phyloP scores from a whole-genome alignment of 2,888 invertebrate species.

The Eumacrocentrus americanus region DNA sequence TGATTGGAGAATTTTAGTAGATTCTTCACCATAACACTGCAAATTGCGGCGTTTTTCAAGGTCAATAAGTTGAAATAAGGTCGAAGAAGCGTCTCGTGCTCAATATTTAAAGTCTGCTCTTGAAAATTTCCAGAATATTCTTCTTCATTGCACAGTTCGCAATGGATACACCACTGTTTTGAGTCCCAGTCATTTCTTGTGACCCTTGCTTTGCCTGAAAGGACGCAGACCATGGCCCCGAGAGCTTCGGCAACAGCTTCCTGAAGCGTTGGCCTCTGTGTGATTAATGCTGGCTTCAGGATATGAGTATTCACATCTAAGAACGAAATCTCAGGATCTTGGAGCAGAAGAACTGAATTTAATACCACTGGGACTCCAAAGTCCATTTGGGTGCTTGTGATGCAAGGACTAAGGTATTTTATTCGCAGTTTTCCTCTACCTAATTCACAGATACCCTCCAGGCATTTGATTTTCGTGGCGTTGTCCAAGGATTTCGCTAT shows the following conservation, averaged over 20 bases:
- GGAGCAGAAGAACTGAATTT: conserved; percentile 41
- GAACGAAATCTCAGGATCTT: conserved; percentile 38
- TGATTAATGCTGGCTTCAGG: conserved; percentile 47
- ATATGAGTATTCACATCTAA: conserved; percentile 46
- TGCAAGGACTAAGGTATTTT: conserved; percentile 44
- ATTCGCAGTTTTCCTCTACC: conserved; percentile 45
- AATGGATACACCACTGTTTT: conserved; percentile 29
- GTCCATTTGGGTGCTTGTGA: conserved; percentile 40
- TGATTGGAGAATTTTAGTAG: conserved; percentile 62
- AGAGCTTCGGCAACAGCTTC: conserved; percentile 46
- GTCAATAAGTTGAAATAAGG: conserved; percentile 47
- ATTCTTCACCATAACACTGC: conserved; percentile 54
- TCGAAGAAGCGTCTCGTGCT: conserved; percentile 46
- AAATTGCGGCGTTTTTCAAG: conserved; percentile 47
- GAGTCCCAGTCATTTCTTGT: conserved; percentile 34
- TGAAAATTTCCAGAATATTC: conserved; percentile 23
- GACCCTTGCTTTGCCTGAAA: conserved; percentile 46
- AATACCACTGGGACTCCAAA: conserved; percentile 45
- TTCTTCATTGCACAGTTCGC: conserved; percentile 29
- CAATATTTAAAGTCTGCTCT: conserved; percentile 33
- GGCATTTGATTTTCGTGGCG: conserved; percentile 45
- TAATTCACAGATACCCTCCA: conserved; percentile 40
- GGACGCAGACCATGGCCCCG: conserved; percentile 50
- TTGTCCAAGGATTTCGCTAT: conserved; percentile 45
- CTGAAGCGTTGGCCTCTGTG: conserved; percentile 40